A percentile compares a stretch with the other conserved stretches of the same genome.
Evolutionary conservation across 2,113 vertebrate genomes (phyloP).

Genomic region (Phoenicopterus ruber): DNA sequence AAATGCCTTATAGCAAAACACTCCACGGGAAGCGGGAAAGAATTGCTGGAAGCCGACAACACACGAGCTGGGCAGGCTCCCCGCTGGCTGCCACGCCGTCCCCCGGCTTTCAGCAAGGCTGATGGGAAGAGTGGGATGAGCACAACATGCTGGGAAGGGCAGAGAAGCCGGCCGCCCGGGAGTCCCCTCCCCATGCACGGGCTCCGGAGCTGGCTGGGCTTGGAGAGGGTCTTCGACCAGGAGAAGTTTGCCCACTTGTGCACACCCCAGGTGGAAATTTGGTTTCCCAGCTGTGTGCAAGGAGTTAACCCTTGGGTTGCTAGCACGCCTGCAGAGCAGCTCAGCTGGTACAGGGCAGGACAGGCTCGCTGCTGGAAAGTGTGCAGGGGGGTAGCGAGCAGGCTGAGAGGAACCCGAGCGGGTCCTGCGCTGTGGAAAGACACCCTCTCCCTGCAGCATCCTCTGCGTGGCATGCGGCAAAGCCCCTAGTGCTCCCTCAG

Average conservation of each 20-base stretch:
- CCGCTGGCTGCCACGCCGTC: accelerated
- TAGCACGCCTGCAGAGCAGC: background rate
- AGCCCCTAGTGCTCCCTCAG: background rate
- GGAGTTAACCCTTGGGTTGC: background rate
- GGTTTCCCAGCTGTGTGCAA: background rate
- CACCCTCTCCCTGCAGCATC: background rate
- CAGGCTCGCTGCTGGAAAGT: accelerated
- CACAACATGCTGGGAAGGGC: background rate
- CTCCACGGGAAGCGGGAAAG: background rate
- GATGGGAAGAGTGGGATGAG: background rate
- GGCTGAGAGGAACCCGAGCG: background rate
- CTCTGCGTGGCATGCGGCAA: accelerated
- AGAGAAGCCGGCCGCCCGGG: background rate
- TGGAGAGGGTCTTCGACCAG: background rate
- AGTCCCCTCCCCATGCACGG: accelerated
- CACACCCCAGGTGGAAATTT: background rate
- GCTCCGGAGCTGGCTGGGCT: background rate
- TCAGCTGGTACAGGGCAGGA: background rate
- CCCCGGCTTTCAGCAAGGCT: accelerated
- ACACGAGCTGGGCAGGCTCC: background rate
- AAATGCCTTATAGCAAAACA: accelerated
- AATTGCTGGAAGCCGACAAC: background rate
- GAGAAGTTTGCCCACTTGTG: background rate
- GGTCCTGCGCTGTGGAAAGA: too few relatives aligned
- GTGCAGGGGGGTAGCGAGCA: accelerated